These are phyloP conservation scores for Scophthalmus maximus DNA, from an alignment of 2,113 vertebrate genomes.

Conservation along the genomic window DNA sequence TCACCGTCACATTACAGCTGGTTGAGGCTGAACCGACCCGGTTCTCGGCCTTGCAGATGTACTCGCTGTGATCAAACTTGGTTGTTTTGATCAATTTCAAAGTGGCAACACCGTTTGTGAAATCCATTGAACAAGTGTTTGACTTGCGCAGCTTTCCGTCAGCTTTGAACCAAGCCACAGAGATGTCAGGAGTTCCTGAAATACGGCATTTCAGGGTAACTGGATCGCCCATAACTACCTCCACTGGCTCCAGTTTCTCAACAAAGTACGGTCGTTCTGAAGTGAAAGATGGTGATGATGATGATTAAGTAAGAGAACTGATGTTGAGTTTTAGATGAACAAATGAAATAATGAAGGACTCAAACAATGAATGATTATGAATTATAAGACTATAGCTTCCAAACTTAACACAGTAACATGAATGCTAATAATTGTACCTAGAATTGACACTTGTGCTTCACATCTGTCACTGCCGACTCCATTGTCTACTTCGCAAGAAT, in stretches of 20 bases:
- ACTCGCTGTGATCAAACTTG: slow-evolving; percentile 85
- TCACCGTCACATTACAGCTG: slow-evolving; percentile 85
- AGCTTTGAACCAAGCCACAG: slow-evolving; percentile 89
- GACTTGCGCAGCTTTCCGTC: slow-evolving; percentile 88
- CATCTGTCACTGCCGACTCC: slow-evolving; percentile 86
- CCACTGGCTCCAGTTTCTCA: slow-evolving; percentile 83
- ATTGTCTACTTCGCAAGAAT: slow-evolving; percentile 89
- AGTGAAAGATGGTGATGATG: slow-evolving; percentile 61
- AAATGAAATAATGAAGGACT: slow-evolving; percentile 4
- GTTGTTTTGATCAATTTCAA: slow-evolving; percentile 85
- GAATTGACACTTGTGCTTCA: slow-evolving; percentile 84
- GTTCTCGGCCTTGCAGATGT: slow-evolving; percentile 90
- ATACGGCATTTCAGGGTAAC: slow-evolving; percentile 85
- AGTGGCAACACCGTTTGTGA: slow-evolving; percentile 86
- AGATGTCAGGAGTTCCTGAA: slow-evolving; percentile 89
- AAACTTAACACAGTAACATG: slow-evolving; percentile 9
- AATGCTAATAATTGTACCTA: slow-evolving; percentile 71
- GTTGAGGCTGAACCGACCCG: slow-evolving; percentile 84
- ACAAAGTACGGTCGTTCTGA: slow-evolving; percentile 89
- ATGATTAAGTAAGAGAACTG: slow-evolving; percentile 32
- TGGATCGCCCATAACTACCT: slow-evolving; percentile 83
- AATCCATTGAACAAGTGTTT: slow-evolving; percentile 87
- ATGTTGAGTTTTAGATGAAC: slow-evolving; percentile 3
- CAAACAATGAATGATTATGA: background rate
- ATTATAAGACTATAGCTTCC: background rate